Base-by-base conservation (phyloP, 2,797 vertebrate genomes). In the Dendrocincla fuliginosa region DNA sequence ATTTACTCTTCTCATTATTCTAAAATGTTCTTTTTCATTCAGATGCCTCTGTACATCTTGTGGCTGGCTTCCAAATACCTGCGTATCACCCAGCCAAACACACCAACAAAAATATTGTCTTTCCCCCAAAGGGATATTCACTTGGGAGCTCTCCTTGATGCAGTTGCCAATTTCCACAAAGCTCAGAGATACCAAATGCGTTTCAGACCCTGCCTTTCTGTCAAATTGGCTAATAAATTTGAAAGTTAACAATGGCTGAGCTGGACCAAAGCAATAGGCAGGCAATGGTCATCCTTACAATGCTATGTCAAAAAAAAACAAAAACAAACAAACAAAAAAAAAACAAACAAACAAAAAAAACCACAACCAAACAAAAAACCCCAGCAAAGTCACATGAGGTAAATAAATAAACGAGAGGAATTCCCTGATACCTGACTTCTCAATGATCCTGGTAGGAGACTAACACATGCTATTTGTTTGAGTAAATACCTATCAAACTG, bases 361-460 rank as follows among this genome's bases (percentile, higher is more conserved):
- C 47, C 49, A 15, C 25, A 49, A 49, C 24, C 13, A 49, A 27
- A 3, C 47, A 49, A 49, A 52, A 17, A 28, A 9, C 1, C 1
- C 0, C 11, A 73, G 20, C 5, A n/a, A 76, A 74, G n/a, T 78
- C 44, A 32, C 5, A 44, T n/a, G 44, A 78, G 17, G 17, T 27
- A 80, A 68, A 75, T 23, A 84, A 87, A 68, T 23, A 81, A 63
- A 11, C 60, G 39, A 61, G 50, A 79, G 46, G 28, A 30, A 61
- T 16, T 79, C n/a, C 22, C 6, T 39, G 37, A 42, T 10, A 52
- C 12, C 12, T 32, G 17, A 41, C 28, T 50, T 68, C 11, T 46
- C 1, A 0, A 13, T 57, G 20, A 44, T 28, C 27, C n/a, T 8
- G 1, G 30, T 16, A 59, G 30, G 10, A 27, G 7, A 56, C 1